Evolutionary conservation across 2,113 vertebrate species (phyloP), one percentile per base, ranked within the genome.

Genomic region (Gadus chalcogrammus): DNA sequence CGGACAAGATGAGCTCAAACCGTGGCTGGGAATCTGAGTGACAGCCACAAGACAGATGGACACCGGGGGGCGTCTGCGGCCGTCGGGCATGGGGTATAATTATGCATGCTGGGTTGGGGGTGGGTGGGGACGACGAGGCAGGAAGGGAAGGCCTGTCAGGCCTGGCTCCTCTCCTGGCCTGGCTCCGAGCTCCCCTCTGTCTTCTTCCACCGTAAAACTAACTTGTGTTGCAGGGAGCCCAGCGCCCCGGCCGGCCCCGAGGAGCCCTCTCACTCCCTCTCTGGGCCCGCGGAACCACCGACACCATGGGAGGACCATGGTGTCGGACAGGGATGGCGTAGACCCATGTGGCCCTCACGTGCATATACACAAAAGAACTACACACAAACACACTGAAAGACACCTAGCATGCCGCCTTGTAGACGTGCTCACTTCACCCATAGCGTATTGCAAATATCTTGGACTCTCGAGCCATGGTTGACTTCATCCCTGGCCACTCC

Each of bases 1-100:
- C 27, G 27, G 72, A 86, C 63, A 84, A 80, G 79, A 86, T 66
- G 65, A 77, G 38, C 78, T 91, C 86, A 91, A 89, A 85, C 77
- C 70, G 64, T 2, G 13, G 48, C 69, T 24, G 62, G 56, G 89
- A 88, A 91, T 91, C 76, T 87, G 85, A 90, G 80, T 91, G 91
- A 92, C 90, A 92, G 87, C 87, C 81, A 84, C 88, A 91, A 91
- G 90, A 91, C 90, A 90, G 87, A 89, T 79, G 82, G 86, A 85
- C 86, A 90, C 91, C 90, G 77, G 83, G 82, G 92, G 90, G 90
- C 91, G 91, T 92, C 89, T 91, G 82, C 73, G 83, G 90, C 89
- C 72, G 63, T 63, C 22, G 77, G 90, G 75, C 20, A 15, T 69
- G 79, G 76, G 74, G 83, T 88, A 88, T 88, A 85, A 91, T 91